These are phyloP conservation scores for Lydus trimaculatus DNA, from an alignment of 2,888 invertebrate genomes.

Conservation along the genomic window DNA sequence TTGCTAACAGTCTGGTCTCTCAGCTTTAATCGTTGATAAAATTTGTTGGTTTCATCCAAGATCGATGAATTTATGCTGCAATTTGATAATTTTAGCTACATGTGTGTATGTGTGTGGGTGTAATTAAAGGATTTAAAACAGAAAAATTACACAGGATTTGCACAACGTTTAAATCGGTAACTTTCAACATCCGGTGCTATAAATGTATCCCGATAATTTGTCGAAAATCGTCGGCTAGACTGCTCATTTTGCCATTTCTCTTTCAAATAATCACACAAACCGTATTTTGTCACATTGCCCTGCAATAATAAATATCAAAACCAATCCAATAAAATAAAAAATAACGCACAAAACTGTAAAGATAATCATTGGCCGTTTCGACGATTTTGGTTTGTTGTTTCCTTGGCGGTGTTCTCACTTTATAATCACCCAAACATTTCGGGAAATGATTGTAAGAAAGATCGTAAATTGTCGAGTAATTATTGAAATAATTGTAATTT, in stretches of 20 bases:
- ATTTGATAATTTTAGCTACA: background rate
- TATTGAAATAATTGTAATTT: slow-evolving; percentile 60
- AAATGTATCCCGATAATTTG: slow-evolving; percentile 26
- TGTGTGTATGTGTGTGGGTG: background rate
- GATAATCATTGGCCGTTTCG: slow-evolving; percentile 55
- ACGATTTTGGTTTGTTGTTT: slow-evolving; percentile 57
- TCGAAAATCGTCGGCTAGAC: background rate
- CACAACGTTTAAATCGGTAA: slow-evolving; percentile 22
- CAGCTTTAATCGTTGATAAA: background rate
- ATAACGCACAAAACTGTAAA: slow-evolving; percentile 50
- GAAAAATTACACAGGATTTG: slow-evolving; percentile 12
- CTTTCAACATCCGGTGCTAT: slow-evolving; percentile 17
- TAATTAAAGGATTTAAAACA: background rate
- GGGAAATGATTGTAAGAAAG: slow-evolving; percentile 66
- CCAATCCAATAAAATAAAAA: background rate
- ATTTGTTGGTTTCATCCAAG: background rate
- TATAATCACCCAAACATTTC: slow-evolving; percentile 61
- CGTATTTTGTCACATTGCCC: slow-evolving; percentile 64
- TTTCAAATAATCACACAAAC: slow-evolving; percentile 56
- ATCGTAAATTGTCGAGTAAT: slow-evolving; percentile 64
- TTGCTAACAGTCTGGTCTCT: background rate
- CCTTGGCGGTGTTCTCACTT: slow-evolving; percentile 59
- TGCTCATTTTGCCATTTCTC: slow-evolving; percentile 56
- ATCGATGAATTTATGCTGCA: background rate
- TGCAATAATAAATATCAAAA: slow-evolving; percentile 31